Evolutionary conservation across 1,140 invertebrate genomes (phyloP).

Genomic region (Drosophila insularis): DNA sequence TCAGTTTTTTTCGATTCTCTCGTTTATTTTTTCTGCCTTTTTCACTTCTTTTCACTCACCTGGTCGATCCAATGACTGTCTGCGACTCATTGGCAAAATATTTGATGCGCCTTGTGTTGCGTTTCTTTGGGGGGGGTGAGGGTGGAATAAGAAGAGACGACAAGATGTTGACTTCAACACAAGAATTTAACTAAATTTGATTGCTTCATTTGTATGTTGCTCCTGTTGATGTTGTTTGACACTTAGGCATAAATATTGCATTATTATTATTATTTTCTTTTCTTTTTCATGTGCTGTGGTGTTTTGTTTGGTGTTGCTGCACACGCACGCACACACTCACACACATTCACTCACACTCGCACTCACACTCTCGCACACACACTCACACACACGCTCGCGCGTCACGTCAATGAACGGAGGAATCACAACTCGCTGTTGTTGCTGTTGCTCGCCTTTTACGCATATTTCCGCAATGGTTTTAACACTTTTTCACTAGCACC

Average conservation of each 20-base stretch:
- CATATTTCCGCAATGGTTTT: conserved; percentile 62
- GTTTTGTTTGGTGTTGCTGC: conserved; percentile 61
- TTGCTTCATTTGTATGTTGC: conserved; percentile 66
- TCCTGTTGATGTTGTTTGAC: conserved; percentile 47
- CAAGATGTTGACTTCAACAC: conserved; percentile 47
- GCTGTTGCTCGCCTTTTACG: conserved; percentile 60
- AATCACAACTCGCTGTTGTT: conserved; percentile 68
- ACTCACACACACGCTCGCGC: conserved; percentile 58
- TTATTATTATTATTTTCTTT: conserved; percentile 57
- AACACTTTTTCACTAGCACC: conserved; percentile 38
- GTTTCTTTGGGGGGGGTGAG: conserved; percentile 50
- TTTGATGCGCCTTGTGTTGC: conserved; percentile 65
- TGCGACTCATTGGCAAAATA: conserved; percentile 82
- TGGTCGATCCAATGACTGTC: conserved; percentile 82
- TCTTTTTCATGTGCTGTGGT: conserved; percentile 50
- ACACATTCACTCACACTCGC: conserved; percentile 20
- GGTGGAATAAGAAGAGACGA: conserved; percentile 48
- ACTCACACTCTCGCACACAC: conserved; percentile 38
- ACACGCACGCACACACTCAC: conserved; percentile 46
- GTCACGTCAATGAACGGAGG: conserved; percentile 79
- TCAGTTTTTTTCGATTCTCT: conserved; percentile 28
- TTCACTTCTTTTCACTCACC: conserved; percentile 53
- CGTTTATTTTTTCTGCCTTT: conserved; percentile 15
- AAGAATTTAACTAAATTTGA: conserved; percentile 62
- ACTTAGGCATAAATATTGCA: conserved; percentile 56